Evolutionary conservation across 2,888 invertebrate genomes (phyloP).

Genomic region (Mythimna ferrago): DNA sequence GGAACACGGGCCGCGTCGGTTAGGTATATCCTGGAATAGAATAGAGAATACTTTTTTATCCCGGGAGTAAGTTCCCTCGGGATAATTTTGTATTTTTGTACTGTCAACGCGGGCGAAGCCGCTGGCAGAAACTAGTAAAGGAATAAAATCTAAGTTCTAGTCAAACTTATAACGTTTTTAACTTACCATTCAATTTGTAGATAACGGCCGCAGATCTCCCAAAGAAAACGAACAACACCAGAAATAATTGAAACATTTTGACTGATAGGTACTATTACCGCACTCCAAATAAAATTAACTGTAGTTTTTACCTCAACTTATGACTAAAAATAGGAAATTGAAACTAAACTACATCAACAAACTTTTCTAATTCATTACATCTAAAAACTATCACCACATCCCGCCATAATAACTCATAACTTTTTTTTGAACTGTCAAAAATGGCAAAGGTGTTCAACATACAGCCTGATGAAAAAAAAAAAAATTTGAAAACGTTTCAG

Average conservation of each 20-base stretch:
- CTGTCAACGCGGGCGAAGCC: not conserved
- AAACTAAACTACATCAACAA: not conserved
- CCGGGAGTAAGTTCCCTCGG: no score
- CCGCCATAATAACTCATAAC: not conserved
- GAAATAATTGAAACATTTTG: conserved; percentile 45
- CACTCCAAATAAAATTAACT: not conserved
- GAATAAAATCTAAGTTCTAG: not conserved
- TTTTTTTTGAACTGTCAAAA: conserved; percentile 8
- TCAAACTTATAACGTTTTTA: not conserved
- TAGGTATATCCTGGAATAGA: no score
- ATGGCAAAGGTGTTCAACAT: not conserved
- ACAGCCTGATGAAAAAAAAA: not conserved
- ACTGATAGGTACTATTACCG: not conserved
- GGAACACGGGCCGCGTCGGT: no score
- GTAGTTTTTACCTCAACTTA: not conserved
- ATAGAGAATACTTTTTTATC: no score
- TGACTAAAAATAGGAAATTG: not conserved
- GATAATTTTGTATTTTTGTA: not conserved
- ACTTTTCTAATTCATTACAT: not conserved
- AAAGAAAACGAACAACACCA: conserved; percentile 38
- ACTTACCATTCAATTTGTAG: conserved; percentile 66
- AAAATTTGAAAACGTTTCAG: not conserved
- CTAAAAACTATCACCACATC: not conserved
- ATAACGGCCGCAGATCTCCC: conserved; percentile 57
- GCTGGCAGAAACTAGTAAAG: no score